A percentile compares a stretch with the other conserved stretches of the same genome.
Conservation (phyloP, 2,113 vertebrate species). For the Anguilla japonica region DNA sequence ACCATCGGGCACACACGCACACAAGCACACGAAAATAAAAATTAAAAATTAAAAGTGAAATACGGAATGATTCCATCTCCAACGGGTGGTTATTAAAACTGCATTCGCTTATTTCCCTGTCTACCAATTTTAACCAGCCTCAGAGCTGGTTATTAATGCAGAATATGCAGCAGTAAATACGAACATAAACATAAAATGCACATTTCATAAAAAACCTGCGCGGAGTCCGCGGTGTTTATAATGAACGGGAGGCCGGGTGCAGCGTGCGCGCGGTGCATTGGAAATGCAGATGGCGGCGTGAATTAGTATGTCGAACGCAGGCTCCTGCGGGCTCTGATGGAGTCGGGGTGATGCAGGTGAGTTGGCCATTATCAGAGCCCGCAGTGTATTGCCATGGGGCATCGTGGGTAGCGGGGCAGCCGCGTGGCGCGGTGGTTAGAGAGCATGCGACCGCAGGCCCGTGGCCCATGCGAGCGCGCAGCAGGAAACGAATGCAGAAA, state of each 20-base stretch:
- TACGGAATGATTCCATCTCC: slow-evolving; percentile 48
- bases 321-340: background rate
- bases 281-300: background rate
- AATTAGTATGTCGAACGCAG: slow-evolving; percentile 1
- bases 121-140: slow-evolving; percentile 53
- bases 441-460: background rate
- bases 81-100: slow-evolving; percentile 72
- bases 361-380: background rate
- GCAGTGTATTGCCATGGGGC: background rate
- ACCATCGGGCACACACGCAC: slow-evolving; percentile 40
- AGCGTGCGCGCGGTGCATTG: background rate
- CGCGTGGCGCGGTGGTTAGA: background rate
- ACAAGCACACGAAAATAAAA: slow-evolving; percentile 57
- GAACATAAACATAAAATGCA: slow-evolving; percentile 37
- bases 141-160: background rate
- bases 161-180: slow-evolving; percentile 59
- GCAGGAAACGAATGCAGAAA: background rate
- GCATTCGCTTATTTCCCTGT: slow-evolving; percentile 65
- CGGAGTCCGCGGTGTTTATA: background rate
- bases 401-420: background rate
- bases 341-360: background rate
- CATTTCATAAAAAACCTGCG: slow-evolving; percentile 8
- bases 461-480: background rate
- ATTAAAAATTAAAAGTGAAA: background rate
- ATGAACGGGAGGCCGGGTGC: background rate